phyloP scores from a whole-genome alignment of 1,140 invertebrate genomes.

The Antheraea pernyi region DNA sequence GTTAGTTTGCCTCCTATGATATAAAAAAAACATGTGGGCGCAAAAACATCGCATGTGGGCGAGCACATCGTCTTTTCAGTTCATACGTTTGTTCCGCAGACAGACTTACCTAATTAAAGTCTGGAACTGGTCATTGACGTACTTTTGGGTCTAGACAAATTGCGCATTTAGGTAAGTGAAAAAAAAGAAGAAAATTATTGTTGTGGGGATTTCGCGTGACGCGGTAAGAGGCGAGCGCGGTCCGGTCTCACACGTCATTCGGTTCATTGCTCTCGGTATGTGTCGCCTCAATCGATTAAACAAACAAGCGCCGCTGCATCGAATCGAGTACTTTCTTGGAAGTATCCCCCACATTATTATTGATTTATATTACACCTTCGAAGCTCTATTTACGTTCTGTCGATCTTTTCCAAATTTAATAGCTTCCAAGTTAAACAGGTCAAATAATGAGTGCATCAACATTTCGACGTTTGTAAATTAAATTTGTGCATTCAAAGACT shows the following conservation, averaged over 20 bases:
- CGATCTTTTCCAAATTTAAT: background rate
- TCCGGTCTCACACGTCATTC: too few species aligned
- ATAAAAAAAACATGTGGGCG: too few species aligned
- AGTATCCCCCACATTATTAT: slow-evolving; percentile 4
- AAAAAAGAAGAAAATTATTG: slow-evolving; percentile 5
- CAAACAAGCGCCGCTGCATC: too few species aligned
- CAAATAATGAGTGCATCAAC: background rate
- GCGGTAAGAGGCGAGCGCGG: too few species aligned
- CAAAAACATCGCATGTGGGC: too few species aligned
- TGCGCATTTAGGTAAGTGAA: background rate
- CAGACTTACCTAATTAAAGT: background rate
- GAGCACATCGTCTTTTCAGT: background rate
- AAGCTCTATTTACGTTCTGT: background rate
- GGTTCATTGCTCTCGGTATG: too few species aligned
- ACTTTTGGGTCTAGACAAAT: slow-evolving; percentile 3
- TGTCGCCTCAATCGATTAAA: too few species aligned
- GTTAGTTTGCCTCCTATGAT: too few species aligned
- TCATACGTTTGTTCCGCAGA: background rate
- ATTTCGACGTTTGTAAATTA: background rate
- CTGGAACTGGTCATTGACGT: background rate
- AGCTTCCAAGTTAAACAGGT: background rate
- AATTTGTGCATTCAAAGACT: too few species aligned
- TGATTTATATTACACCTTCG: background rate
- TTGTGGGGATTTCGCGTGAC: slow-evolving; percentile 26
- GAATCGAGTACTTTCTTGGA: too few species aligned